Evolutionary conservation across 2,888 invertebrate species (phyloP).

Genomic region (Amblyjoppa fuscipennis): DNA sequence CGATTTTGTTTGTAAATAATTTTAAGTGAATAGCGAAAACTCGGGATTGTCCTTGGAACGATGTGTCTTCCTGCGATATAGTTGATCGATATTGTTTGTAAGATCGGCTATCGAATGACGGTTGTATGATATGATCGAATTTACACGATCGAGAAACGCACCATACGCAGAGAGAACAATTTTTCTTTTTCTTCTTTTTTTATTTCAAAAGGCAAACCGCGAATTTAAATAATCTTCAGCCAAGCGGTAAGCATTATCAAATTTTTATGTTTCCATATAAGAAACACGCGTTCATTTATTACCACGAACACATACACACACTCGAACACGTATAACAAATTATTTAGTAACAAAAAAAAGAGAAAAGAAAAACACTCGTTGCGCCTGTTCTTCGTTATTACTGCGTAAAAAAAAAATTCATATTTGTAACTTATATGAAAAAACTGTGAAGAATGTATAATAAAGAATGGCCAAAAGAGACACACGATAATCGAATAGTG

Average conservation of each 20-base stretch:
- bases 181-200: constrained; percentile 10
- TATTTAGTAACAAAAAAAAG: constrained; percentile 56
- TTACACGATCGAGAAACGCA: constrained; percentile 16
- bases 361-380: constrained; percentile 27
- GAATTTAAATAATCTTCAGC: constrained; percentile 15
- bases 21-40: constrained; percentile 46
- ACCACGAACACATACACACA: constrained; percentile 41
- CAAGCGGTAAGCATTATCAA: constrained; percentile 41
- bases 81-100: constrained; percentile 67
- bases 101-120: constrained; percentile 66
- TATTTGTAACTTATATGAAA: constrained; percentile 58
- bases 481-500: constrained; percentile 76
- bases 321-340: constrained; percentile 56
- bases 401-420: constrained; percentile 53
- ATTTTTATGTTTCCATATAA: constrained; percentile 48
- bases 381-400: constrained; percentile 61
- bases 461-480: constrained; percentile 68
- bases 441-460: constrained; percentile 70
- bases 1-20: constrained; percentile 64
- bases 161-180: not conserved
- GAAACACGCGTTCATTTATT: constrained; percentile 68
- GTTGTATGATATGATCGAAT: constrained; percentile 54
- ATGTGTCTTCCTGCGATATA: constrained; percentile 61
- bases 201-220: not conserved
- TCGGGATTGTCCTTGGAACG: constrained; percentile 43